Percentiles rank a stretch among this genome's conserved stretches.
Conservation (phyloP, 2,888 invertebrate species). For the Cryptops parisi region DNA sequence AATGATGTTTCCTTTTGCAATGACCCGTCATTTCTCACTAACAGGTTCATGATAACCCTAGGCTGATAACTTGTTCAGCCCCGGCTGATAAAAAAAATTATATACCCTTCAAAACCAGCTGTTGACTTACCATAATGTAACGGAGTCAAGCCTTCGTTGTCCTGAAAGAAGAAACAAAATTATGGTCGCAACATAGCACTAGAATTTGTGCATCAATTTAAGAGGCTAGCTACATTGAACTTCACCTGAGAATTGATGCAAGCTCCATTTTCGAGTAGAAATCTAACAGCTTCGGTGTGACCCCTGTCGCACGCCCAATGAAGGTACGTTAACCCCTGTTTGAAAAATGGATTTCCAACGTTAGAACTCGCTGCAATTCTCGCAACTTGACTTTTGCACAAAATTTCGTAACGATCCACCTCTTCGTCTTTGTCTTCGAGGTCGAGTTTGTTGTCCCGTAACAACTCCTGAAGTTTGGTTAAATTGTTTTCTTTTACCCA, state of each 20-base stretch:
- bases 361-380: too few species aligned
- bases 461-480: background rate
- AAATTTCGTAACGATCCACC: too few species aligned
- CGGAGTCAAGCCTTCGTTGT: background rate
- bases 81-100: too few species aligned
- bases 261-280: background rate
- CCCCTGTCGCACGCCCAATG: constrained; percentile 1
- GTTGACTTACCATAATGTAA: background rate
- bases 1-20: background rate
- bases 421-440: background rate
- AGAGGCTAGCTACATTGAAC: too few species aligned
- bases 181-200: background rate
- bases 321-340: background rate
- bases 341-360: background rate
- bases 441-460: background rate
- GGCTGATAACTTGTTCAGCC: too few species aligned
- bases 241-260: background rate
- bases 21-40: background rate
- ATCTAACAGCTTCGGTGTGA: background rate
- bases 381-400: too few species aligned
- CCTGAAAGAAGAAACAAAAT: background rate
- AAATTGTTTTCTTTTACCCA: constrained; percentile 3
- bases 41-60: too few species aligned
- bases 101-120: too few species aligned
- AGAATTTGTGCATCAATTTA: too few species aligned